These are phyloP conservation scores for Eptesicus fuscus DNA, from an alignment of 2,113 vertebrate species.

Conservation along the genomic window DNA sequence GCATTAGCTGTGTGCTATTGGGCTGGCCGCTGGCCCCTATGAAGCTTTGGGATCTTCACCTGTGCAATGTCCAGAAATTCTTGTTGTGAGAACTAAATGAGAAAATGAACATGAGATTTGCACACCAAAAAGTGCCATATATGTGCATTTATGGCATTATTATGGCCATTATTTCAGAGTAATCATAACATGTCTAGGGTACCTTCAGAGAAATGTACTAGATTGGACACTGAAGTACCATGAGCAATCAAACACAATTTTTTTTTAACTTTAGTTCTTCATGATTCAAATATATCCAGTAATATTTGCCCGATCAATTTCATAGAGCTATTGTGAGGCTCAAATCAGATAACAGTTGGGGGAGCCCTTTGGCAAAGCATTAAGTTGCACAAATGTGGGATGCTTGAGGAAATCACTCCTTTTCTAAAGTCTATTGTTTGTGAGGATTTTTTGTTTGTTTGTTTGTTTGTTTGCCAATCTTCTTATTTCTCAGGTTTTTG, in stretches of 20 bases:
- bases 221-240: neutral
- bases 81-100: neutral
- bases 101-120: neutral
- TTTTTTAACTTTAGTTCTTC: neutral
- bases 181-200: neutral
- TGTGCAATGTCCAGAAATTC: neutral
- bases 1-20: neutral
- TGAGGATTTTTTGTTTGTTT: neutral
- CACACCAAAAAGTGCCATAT: neutral
- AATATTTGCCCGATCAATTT: conserved; percentile 4
- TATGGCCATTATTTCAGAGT: neutral
- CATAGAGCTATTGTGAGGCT: neutral
- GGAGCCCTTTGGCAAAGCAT: neutral
- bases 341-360: neutral
- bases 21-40: neutral
- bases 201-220: neutral
- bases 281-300: neutral
- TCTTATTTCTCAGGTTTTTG: neutral
- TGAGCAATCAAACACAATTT: rapidly evolving
- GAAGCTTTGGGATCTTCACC: neutral
- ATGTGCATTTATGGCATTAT: neutral
- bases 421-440: neutral
- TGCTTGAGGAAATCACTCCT: neutral
- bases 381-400: neutral
- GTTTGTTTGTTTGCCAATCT: neutral